A percentile compares a stretch with the other conserved stretches of the same genome.
phyloP scores from a whole-genome alignment of 2,888 invertebrate species.

The Mamestra brassicae region DNA sequence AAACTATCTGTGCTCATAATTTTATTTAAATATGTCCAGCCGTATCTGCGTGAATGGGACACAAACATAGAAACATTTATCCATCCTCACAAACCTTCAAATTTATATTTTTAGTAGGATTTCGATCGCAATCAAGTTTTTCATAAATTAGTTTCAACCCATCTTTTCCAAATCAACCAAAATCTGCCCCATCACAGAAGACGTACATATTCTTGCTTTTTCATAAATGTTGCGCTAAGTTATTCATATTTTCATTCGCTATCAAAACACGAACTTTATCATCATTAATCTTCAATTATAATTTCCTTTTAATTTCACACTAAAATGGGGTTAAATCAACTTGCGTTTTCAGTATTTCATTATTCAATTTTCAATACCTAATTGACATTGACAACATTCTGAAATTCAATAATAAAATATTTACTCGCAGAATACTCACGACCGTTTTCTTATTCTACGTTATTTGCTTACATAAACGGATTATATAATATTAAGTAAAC shows the following conservation, averaged over 20 bases:
- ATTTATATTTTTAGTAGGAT: no score
- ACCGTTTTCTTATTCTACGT: slow-evolving; percentile 6
- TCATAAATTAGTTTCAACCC: neutral
- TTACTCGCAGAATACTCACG: neutral
- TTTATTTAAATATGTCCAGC: no score
- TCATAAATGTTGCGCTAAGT: neutral
- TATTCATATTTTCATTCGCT: slow-evolving; percentile 2
- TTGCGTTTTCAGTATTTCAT: neutral
- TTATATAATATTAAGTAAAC: slow-evolving; percentile 36
- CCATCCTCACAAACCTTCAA: no score
- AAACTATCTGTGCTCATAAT: no score
- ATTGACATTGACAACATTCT: slow-evolving; percentile 17
- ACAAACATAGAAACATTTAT: no score
- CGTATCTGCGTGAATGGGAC: no score
- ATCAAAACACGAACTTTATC: neutral
- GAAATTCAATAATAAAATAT: slow-evolving; percentile 24
- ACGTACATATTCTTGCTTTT: neutral
- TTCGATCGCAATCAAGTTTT: neutral
- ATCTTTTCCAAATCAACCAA: neutral
- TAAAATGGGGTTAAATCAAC: neutral
- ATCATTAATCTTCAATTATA: neutral
- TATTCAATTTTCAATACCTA: slow-evolving; percentile 18
- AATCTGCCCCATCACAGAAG: neutral
- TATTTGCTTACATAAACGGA: slow-evolving; percentile 24
- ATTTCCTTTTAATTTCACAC: neutral